Conservation (phyloP, 2,113 vertebrate genomes). For the Alectura lathami region DNA sequence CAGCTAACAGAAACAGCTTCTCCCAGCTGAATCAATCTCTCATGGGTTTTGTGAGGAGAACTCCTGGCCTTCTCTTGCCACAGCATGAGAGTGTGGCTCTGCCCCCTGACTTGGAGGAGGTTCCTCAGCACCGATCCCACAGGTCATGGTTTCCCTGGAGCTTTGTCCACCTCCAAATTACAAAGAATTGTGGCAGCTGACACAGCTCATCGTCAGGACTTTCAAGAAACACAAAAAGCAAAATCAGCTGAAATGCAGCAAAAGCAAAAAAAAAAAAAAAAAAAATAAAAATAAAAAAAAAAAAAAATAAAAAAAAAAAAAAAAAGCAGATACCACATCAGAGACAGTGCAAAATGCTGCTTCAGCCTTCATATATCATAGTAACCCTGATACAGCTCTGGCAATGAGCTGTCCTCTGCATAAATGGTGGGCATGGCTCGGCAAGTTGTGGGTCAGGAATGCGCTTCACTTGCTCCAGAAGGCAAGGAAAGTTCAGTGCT, state of each 20-base stretch:
- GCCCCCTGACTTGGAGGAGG: neutral
- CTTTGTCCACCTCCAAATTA: neutral
- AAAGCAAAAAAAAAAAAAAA: too few relatives aligned
- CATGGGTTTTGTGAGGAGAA: neutral
- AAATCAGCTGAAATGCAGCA: neutral
- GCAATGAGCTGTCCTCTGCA: neutral
- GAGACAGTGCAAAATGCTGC: neutral
- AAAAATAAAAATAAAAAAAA: too few relatives aligned
- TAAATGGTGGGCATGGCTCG: neutral
- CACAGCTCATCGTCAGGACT: neutral
- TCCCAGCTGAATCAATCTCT: neutral
- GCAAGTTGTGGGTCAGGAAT: neutral
- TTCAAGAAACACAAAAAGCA: neutral
- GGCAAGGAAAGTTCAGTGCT: neutral
- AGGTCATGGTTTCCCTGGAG: neutral
- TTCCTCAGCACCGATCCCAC: neutral
- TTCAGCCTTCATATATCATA: neutral
- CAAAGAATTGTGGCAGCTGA: neutral
- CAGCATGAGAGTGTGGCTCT: neutral
- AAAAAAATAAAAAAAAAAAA: neutral
- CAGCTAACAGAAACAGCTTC: neutral
- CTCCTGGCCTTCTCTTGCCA: neutral
- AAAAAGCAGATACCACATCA: neutral
- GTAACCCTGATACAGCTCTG: neutral
- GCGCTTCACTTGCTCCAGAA: neutral